Base-by-base conservation (phyloP, 2,797 vertebrate species). In the Neostethus bicornis region DNA sequence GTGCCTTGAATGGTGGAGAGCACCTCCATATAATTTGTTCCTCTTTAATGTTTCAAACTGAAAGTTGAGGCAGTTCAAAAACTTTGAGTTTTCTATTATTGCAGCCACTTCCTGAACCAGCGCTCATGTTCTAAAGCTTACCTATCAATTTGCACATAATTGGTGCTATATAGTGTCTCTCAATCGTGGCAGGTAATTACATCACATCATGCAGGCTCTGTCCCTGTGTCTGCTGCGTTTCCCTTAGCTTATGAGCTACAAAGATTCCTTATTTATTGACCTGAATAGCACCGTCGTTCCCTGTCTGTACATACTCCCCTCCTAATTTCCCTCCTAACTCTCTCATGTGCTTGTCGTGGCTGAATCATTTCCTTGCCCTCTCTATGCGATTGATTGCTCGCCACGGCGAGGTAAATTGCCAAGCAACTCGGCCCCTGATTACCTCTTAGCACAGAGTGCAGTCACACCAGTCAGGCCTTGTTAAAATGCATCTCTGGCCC, bases 341-440 rank as follows among this genome's bases (percentile, higher is more conserved):
- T 87, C 75, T 61, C 60, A 75, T 59, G 70, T 59, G 74, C 83
- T 79, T 74, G 82, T 83, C 80, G 64, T 61, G 83, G 83, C 85
- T 86, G 85, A 91, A 89, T 91, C 90, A 91, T 90, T 92, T 92
- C 90, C 90, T 90, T 83, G 79, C 85, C 89, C 86, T 79, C 87
- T 85, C 85, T 81, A 64, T 79, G 87, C 84, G 74, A 87, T 89
- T 92, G 91, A 93, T 93, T 93, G 91, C 86, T 79, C 85, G 77
- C 89, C 85, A 75, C 70, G 38, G 88, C 54, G 85, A 88, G 90
- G 90, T 89, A 92, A 93, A 93, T 92, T 90, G 88, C 86, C 79
- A 78, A 78, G 84, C 88, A 85, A 81, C 87, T 86, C 75, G 52
- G 86, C 84, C 89, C 83, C 86, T 92, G 92, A 93, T 93, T 93